Conservation (phyloP, 2,113 vertebrate genomes). For the Limanda limanda region DNA sequence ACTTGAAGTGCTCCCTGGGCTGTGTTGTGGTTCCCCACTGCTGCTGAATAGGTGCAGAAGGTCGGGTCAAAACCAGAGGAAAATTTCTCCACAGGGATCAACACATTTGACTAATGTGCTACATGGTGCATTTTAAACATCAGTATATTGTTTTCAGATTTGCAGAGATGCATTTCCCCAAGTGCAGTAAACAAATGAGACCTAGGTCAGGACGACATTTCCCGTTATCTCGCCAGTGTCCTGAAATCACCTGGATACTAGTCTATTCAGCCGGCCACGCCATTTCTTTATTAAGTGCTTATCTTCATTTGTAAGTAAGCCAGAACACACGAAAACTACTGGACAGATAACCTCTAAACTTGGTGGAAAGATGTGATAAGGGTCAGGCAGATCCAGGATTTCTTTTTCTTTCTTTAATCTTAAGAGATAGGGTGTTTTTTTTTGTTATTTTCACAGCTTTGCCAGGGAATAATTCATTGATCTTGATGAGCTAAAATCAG, state of each 20-base stretch:
- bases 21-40: background rate
- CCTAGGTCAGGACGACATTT: background rate
- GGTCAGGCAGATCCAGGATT: too few relatives aligned
- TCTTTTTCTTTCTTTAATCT: too few relatives aligned
- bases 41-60: background rate
- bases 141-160: background rate
- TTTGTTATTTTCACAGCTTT: too few relatives aligned
- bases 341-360: background rate
- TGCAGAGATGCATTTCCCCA: background rate
- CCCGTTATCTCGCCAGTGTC: background rate
- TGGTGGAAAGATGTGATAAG: too few relatives aligned
- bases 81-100: conserved; percentile 1
- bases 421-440: too few relatives aligned
- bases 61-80: background rate
- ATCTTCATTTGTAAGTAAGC: too few relatives aligned
- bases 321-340: background rate
- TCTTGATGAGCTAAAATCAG: too few relatives aligned
- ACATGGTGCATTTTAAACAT: background rate
- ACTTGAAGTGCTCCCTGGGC: conserved; percentile 8
- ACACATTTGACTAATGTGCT: background rate
- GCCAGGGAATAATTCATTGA: too few relatives aligned
- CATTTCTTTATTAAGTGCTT: too few relatives aligned
- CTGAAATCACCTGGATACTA: background rate
- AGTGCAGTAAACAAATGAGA: background rate
- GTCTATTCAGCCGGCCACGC: too few relatives aligned